Evolutionary conservation across 2,113 vertebrate species (phyloP).

Genomic region (Corvus cornix): DNA sequence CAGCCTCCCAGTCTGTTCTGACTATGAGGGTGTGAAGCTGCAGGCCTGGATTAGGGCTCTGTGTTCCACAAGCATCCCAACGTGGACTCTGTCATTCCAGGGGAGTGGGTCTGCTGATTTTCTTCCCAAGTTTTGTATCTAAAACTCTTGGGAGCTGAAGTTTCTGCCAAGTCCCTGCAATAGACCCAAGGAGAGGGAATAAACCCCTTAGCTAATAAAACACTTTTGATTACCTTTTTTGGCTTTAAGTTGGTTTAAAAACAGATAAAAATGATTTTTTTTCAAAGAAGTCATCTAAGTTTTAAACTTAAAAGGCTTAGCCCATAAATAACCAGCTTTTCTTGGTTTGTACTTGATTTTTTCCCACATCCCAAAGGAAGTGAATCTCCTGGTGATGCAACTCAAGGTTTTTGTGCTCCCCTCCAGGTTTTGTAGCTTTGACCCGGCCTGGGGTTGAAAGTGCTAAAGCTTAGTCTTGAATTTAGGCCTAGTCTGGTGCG

Average conservation of each 20-base stretch:
- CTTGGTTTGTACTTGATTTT: background rate
- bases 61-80: rapidly evolving
- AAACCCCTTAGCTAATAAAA: background rate
- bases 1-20: rapidly evolving
- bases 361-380: rapidly evolving
- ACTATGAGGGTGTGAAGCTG: rapidly evolving
- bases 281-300: background rate
- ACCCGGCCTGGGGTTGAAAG: background rate
- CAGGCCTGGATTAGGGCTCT: background rate
- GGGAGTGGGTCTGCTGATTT: background rate
- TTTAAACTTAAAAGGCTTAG: background rate
- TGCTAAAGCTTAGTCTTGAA: background rate
- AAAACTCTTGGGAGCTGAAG: background rate
- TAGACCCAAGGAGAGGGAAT: background rate
- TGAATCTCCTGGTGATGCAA: background rate
- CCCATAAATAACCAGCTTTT: background rate
- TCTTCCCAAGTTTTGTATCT: background rate
- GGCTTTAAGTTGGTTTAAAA: background rate
- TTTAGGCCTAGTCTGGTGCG: background rate
- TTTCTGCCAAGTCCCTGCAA: background rate
- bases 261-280: background rate
- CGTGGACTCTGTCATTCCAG: rapidly evolving
- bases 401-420: background rate
- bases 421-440: background rate
- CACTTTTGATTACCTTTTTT: background rate